These are phyloP conservation scores for Monomorium pharaonis DNA, from an alignment of 1,140 invertebrate genomes.

Conservation along the genomic window DNA sequence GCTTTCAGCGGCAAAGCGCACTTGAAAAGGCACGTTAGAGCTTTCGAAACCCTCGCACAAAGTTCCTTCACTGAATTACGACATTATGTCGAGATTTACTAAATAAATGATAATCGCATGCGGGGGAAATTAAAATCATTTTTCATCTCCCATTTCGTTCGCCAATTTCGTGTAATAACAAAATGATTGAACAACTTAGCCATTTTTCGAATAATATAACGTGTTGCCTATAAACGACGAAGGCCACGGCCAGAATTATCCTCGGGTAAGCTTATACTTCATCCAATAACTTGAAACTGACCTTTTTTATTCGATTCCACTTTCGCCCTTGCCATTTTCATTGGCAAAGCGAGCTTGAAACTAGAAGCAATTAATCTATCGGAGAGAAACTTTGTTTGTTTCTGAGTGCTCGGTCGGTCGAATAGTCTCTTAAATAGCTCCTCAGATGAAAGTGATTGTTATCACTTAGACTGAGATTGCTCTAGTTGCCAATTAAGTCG, in stretches of 20 bases:
- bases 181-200: not conserved
- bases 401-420: not conserved
- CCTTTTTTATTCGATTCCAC: conserved; percentile 2
- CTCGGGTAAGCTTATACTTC: not conserved
- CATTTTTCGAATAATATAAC: not conserved
- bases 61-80: not conserved
- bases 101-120: not conserved
- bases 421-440: not conserved
- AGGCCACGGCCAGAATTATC: not conserved
- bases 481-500: conserved; percentile 6
- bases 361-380: not conserved
- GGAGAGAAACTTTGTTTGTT: not conserved
- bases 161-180: not conserved
- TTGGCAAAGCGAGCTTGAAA: not conserved
- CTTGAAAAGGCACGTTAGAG: not conserved
- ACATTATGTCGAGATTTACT: conserved; percentile 4
- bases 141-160: not conserved
- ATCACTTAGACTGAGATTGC: conserved; percentile 1
- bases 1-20: not conserved
- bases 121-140: not conserved
- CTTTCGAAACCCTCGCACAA: not conserved
- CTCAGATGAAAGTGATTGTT: not conserved
- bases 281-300: not conserved
- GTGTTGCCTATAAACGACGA: not conserved
- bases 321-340: not conserved